Evolutionary conservation across 53 echinoderm and acorn worm species (phyloP).

Genomic region (Luidia sarsii): DNA sequence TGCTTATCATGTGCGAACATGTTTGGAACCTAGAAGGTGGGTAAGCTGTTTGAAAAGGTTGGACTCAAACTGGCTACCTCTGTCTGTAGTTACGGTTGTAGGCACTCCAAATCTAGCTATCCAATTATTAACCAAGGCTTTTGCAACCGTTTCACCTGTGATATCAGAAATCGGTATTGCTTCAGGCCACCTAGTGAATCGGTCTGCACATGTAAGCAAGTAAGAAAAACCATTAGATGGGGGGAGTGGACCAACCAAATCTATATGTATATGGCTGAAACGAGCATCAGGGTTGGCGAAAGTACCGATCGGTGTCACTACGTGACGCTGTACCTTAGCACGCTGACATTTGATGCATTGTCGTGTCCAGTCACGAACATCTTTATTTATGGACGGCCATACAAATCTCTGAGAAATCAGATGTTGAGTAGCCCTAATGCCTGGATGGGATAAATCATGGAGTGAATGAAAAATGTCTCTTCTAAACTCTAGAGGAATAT

Average conservation of each 20-base stretch:
- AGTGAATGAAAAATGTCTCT: too few relatives aligned
- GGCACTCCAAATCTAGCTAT: slow-evolving; percentile 10
- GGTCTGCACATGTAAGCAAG: slow-evolving; percentile 27
- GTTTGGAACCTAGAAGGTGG: not conserved
- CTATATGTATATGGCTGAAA: slow-evolving; percentile 28
- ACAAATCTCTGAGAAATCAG: not conserved
- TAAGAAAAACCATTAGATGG: slow-evolving; percentile 31
- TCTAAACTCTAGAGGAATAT: too few relatives aligned
- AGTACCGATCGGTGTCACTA: slow-evolving; percentile 11
- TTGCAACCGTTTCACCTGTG: slow-evolving; percentile 27
- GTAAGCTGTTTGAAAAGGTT: not conserved
- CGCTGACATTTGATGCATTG: slow-evolving; percentile 46
- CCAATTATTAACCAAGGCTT: slow-evolving; percentile 20
- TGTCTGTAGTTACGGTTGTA: not conserved
- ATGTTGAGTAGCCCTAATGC: not conserved
- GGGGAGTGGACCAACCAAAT: slow-evolving; percentile 30
- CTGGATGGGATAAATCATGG: too few relatives aligned
- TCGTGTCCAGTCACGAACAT: slow-evolving; percentile 16
- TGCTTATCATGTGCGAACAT: too few relatives aligned
- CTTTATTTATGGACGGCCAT: too few relatives aligned
- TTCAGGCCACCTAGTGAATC: slow-evolving; percentile 48
- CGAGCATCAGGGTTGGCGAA: slow-evolving; percentile 22
- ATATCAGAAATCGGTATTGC: slow-evolving; percentile 56
- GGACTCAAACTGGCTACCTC: not conserved
- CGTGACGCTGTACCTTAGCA: slow-evolving; percentile 50